Evolutionary conservation across 1,140 invertebrate species (phyloP).

Genomic region (Caerostris extrusa): DNA sequence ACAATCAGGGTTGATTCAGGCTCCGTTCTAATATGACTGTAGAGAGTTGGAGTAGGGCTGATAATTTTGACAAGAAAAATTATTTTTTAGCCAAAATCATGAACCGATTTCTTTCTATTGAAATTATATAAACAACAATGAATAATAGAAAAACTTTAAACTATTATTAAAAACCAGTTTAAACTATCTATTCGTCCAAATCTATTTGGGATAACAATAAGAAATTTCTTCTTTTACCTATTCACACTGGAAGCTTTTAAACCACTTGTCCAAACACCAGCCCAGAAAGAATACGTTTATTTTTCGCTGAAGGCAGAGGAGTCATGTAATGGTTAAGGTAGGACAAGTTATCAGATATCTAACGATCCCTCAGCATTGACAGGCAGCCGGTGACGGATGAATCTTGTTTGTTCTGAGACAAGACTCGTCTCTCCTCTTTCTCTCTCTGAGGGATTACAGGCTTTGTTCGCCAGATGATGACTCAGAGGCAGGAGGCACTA

Average conservation of each 20-base stretch:
- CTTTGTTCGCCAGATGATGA: constrained; percentile 23
- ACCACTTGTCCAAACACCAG: not conserved
- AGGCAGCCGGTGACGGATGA: not conserved
- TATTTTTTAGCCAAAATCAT: no score
- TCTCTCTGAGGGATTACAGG: not conserved
- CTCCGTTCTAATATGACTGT: no score
- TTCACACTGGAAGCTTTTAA: not conserved
- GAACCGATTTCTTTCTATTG: no score
- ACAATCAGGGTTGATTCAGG: no score
- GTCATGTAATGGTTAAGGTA: not conserved
- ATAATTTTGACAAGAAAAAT: no score
- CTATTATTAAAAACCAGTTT: no score
- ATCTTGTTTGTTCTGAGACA: constrained; percentile 47
- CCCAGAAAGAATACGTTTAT: no score
- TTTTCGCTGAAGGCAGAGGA: not conserved
- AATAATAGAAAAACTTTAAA: no score
- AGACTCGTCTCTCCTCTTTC: constrained; percentile 36
- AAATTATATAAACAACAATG: no score
- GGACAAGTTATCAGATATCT: not conserved
- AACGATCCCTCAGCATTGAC: not conserved
- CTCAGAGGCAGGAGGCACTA: not conserved
- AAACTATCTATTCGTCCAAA: not conserved
- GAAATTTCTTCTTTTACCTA: not conserved
- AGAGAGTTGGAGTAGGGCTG: no score
- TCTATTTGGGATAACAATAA: not conserved